Evolutionary conservation across 2,113 vertebrate species (phyloP).

Genomic region (mouse (Mus musculus)): DNA sequence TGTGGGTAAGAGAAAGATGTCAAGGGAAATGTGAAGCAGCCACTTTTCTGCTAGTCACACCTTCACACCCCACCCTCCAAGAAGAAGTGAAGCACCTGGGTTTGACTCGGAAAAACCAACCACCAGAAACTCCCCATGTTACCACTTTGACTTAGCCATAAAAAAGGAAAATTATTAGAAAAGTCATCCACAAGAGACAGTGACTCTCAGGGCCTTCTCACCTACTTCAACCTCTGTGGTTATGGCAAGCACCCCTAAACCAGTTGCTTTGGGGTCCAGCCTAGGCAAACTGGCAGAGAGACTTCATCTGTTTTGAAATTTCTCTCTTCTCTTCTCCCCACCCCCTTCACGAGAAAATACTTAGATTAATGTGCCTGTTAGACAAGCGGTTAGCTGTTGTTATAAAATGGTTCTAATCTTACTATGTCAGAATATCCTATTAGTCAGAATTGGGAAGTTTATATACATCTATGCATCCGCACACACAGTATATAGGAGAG

Average conservation of each 20-base stretch:
- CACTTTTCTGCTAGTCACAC: slow-evolving; percentile 71
- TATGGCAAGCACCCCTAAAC: neutral
- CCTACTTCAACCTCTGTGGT: slow-evolving; percentile 43
- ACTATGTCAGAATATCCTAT: neutral
- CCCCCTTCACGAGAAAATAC: slow-evolving; percentile 30
- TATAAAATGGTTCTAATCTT: slow-evolving; percentile 26
- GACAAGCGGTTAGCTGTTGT: slow-evolving; percentile 38
- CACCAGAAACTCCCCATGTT: slow-evolving; percentile 64
- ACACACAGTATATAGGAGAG: neutral
- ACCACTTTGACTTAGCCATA: slow-evolving; percentile 48
- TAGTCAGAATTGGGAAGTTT: slow-evolving; percentile 36
- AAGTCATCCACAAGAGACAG: slow-evolving; percentile 17
- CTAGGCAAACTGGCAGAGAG: slow-evolving; percentile 49
- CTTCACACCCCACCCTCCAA: slow-evolving; percentile 30
- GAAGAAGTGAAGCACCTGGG: slow-evolving; percentile 50
- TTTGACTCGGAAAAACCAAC: slow-evolving; percentile 78
- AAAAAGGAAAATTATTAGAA: slow-evolving; percentile 61
- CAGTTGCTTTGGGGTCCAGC: neutral
- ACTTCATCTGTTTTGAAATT: slow-evolving; percentile 36
- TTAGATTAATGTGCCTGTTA: slow-evolving; percentile 9
- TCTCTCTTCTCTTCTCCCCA: slow-evolving; percentile 45
- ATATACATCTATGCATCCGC: neutral
- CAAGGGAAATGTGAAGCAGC: slow-evolving; percentile 72
- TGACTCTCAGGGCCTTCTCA: slow-evolving; percentile 22
- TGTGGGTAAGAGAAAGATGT: slow-evolving; percentile 81